Evolutionary conservation across 2,888 invertebrate species (phyloP).

Genomic region (Tetragnatha montana): DNA sequence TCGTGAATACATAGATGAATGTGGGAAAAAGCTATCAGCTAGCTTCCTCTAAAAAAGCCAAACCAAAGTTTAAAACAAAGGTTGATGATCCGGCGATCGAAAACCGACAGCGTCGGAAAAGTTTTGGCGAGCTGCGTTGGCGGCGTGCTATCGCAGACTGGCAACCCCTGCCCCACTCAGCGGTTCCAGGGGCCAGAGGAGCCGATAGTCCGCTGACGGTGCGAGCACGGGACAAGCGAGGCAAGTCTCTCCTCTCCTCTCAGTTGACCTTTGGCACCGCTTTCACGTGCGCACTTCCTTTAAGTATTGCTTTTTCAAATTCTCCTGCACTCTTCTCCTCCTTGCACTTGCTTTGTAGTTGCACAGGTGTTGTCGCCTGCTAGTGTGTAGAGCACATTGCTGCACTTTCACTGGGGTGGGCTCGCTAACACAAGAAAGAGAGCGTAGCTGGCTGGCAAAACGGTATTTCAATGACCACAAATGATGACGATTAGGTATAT

Average conservation of each 20-base stretch:
- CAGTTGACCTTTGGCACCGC: not conserved
- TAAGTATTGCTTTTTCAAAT: conserved; percentile 14
- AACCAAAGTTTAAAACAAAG: too few species aligned
- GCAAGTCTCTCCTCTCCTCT: conserved; percentile 61
- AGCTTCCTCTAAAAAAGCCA: too few species aligned
- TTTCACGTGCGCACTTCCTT: conserved; percentile 19
- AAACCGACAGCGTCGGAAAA: conserved; percentile 12
- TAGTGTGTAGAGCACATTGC: not conserved
- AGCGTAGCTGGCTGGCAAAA: too few species aligned
- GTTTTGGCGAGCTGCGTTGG: conserved; percentile 50
- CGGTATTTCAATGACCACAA: too few species aligned
- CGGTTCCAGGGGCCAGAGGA: conserved; percentile 23
- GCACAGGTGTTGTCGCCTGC: not conserved
- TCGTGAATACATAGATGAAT: too few species aligned
- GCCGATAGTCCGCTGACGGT: conserved; percentile 54
- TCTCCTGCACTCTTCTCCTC: conserved; percentile 14
- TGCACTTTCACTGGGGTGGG: not conserved
- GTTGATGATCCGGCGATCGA: too few species aligned
- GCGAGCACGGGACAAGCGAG: conserved; percentile 40
- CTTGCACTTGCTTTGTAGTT: conserved; percentile 2
- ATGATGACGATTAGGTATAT: too few species aligned
- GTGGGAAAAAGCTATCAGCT: too few species aligned
- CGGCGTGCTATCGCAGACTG: not conserved
- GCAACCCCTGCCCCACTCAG: conserved; percentile 47
- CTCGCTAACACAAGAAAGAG: too few species aligned